Conservation (phyloP, 2,113 vertebrate species). For the Cacatua alba region DNA sequence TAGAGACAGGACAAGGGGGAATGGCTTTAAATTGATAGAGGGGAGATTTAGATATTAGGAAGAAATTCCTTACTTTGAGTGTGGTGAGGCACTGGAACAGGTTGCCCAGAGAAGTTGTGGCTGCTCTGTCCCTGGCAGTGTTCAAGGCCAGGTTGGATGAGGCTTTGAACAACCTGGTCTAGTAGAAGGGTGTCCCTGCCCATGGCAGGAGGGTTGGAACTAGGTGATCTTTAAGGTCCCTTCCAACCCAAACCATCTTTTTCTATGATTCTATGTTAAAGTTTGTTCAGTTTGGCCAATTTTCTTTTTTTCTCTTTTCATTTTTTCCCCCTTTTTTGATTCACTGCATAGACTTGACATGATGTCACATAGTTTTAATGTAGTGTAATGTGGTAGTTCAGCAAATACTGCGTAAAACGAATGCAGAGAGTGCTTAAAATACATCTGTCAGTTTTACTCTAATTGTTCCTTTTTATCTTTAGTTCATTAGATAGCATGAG, state of each 20-base stretch:
- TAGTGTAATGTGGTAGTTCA: not conserved
- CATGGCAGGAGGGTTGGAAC: not conserved
- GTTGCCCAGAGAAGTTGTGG: not conserved
- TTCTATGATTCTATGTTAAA: not conserved
- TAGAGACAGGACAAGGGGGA: not conserved
- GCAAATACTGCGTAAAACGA: not conserved
- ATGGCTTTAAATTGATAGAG: not conserved
- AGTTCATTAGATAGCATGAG: not conserved
- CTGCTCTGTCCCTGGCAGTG: not conserved
- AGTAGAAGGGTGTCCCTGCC: not conserved
- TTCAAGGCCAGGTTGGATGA: not conserved
- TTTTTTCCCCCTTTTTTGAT: not conserved
- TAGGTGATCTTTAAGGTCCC: not conserved
- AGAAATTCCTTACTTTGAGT: not conserved
- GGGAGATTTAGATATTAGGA: not conserved
- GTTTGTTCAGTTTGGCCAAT: not conserved
- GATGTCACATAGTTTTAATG: not conserved
- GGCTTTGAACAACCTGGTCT: not conserved
- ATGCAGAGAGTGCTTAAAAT: not conserved
- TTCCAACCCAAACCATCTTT: not conserved
- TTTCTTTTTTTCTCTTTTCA: not conserved
- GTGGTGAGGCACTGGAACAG: not conserved
- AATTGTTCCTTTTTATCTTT: not conserved
- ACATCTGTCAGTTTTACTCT: not conserved
- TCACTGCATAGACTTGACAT: not conserved